Base-by-base conservation (phyloP, 2,888 invertebrate genomes). In the Drosophila neutralis region DNA sequence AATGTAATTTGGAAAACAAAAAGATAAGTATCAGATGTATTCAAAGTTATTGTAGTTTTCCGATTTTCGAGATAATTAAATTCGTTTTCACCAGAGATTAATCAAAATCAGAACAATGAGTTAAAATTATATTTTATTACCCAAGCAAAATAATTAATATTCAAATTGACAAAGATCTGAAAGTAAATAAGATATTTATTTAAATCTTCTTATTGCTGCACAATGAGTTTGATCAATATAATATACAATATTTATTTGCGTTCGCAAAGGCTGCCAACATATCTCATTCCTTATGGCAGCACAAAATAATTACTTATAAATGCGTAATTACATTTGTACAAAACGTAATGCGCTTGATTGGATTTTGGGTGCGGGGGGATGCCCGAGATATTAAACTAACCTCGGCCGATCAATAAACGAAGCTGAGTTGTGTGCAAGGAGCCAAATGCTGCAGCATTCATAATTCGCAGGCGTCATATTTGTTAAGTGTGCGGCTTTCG, bases 401-500 rank as follows among this genome's bases (percentile, higher is more conserved):
- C 40, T 29, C 54, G 53, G 36, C 38, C 38, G 63, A 71, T 76
- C 73, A 67, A 67, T 77, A 77, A 73, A 59, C 67, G 36, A 72
- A 66, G 64, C 53, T n/a, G 24, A 35, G 35, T 36, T 21, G 35
- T 51, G 27, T 45, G 31, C 48, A 42, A 58, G 29, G 51, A 31
- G 49, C 40, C 8, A 31, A n/a, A 62, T 11, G 40, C 13, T 31
- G 38, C 61, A 67, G 73, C 27, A 33, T 59, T 52, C 76, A 87
- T 90, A 89, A 83, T 84, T 89, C 65, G 78, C 38, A 78, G 80
- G 83, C 78, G 83, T 86, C 72, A 81, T 83, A 76, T 87, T 84
- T 81, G 88, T 72, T 82, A 80, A 80, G 83, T 78, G 75, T 85
- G 84, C 71, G 81, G 76, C 75, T 74, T 84, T 74, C 53, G 69